A percentile compares a stretch with the other conserved stretches of the same genome.
phyloP scores from a whole-genome alignment of 35 echinoderm and acorn worm genomes.

The Strongylocentrotus purpuratus region DNA sequence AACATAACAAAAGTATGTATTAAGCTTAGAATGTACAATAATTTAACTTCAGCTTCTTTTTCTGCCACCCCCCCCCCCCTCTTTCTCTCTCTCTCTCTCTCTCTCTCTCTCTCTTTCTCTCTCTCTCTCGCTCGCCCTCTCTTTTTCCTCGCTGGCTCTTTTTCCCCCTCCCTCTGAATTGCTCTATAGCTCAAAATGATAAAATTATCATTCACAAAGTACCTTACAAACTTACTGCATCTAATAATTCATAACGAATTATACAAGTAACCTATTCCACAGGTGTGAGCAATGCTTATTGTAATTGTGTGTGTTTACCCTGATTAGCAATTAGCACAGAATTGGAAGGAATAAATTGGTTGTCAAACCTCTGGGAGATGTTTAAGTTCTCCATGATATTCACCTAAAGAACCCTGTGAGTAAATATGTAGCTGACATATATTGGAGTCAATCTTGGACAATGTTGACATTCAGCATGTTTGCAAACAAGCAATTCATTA shows the following conservation, averaged over 20 bases:
- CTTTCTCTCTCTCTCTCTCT: not conserved
- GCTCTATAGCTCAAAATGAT: not conserved
- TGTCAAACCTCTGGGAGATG: not conserved
- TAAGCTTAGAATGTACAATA: no score
- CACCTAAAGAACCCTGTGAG: not conserved
- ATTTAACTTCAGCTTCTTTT: no score
- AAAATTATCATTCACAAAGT: no score
- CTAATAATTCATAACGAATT: no score
- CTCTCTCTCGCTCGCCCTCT: not conserved
- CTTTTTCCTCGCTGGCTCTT: not conserved
- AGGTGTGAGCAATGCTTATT: no score
- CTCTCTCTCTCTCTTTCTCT: not conserved
- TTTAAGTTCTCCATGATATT: not conserved
- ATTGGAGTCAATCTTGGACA: not conserved
- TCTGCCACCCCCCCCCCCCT: not conserved
- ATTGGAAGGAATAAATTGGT: not conserved
- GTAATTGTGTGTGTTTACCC: no score
- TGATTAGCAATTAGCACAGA: not conserved
- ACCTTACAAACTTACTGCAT: no score
- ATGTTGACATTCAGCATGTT: conserved; percentile 9
- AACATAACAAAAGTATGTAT: no score
- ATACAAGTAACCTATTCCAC: no score
- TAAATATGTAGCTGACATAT: not conserved
- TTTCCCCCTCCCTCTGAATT: not conserved
- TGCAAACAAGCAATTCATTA: conserved; percentile 19